Conservation (phyloP, 2,797 vertebrate species). For the Sorex maritimensis region DNA sequence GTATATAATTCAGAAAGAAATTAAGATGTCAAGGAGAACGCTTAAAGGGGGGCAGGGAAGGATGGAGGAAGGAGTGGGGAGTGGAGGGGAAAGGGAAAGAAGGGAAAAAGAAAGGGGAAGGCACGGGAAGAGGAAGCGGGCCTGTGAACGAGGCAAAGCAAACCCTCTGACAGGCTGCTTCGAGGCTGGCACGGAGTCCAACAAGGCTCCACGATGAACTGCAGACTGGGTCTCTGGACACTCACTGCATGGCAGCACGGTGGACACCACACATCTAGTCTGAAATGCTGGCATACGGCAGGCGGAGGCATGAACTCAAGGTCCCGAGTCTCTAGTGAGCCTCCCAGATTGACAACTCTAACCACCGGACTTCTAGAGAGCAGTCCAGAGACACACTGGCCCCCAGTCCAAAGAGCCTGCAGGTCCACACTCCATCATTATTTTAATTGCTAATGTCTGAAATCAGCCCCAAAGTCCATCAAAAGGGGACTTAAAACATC, state of each 20-base stretch:
- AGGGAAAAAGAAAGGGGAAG: too few relatives aligned
- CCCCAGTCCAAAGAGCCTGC: neutral
- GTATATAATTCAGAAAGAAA: too few relatives aligned
- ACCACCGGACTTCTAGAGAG: neutral
- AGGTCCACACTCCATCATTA: neutral
- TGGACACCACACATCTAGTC: neutral
- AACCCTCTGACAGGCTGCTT: neutral
- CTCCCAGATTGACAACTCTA: neutral
- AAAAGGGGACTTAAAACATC: neutral
- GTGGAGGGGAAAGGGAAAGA: too few relatives aligned
- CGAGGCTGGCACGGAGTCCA: neutral
- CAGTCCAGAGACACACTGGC: neutral
- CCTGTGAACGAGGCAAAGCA: too few relatives aligned
- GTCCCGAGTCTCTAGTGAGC: neutral
- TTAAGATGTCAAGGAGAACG: too few relatives aligned
- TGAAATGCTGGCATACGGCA: neutral
- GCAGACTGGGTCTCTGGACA: neutral
- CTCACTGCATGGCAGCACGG: neutral
- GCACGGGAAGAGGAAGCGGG: too few relatives aligned
- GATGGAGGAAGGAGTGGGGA: too few relatives aligned
- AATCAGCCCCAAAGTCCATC: conserved; percentile 11
- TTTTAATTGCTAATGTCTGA: conserved; percentile 52
- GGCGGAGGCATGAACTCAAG: neutral
- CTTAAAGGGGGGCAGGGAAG: too few relatives aligned
- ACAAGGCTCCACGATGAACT: neutral